Percentiles rank a stretch among this genome's conserved stretches.
Evolutionary conservation across 2,888 invertebrate species (phyloP).

Genomic region (Eretmocerus hayati): DNA sequence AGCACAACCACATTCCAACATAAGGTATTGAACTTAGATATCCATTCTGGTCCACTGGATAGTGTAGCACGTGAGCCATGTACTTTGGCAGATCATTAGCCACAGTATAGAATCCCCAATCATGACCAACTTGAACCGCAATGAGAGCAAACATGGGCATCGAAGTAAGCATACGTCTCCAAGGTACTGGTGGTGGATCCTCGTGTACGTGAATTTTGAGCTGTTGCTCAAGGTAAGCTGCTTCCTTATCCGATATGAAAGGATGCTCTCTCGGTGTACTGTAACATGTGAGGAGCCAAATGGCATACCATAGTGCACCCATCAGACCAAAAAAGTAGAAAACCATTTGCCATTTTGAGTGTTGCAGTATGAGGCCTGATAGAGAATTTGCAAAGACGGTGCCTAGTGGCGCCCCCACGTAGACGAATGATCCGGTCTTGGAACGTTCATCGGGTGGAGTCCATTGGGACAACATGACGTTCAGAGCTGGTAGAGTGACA

Average conservation of each 20-base stretch:
- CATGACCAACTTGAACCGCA: slow-evolving; percentile 51
- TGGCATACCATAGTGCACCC: slow-evolving; percentile 66
- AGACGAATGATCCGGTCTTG: slow-evolving; percentile 70
- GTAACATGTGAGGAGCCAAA: slow-evolving; percentile 52
- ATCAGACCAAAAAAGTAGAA: slow-evolving; percentile 74
- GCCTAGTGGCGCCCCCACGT: slow-evolving; percentile 70
- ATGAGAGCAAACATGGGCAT: slow-evolving; percentile 70
- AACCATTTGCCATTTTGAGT: slow-evolving; percentile 64
- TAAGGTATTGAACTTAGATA: slow-evolving; percentile 48
- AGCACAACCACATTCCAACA: slow-evolving; percentile 46
- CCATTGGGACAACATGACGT: slow-evolving; percentile 74
- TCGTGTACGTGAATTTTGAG: slow-evolving; percentile 36
- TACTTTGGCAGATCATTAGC: slow-evolving; percentile 45
- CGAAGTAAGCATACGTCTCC: slow-evolving; percentile 47
- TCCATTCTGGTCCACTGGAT: slow-evolving; percentile 45
- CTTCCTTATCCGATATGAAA: slow-evolving; percentile 42
- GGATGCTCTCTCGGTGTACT: slow-evolving; percentile 44
- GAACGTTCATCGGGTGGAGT: slow-evolving; percentile 64
- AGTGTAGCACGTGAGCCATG: slow-evolving; percentile 45
- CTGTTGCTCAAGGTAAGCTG: slow-evolving; percentile 36
- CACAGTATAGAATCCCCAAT: slow-evolving; percentile 45
- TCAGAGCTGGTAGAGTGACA: slow-evolving; percentile 77
- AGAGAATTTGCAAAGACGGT: slow-evolving; percentile 59
- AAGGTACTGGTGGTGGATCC: slow-evolving; percentile 38
- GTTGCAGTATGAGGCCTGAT: slow-evolving; percentile 63